Percentiles rank a stretch among this genome's conserved stretches.
Evolutionary conservation across 2,797 vertebrate genomes (phyloP).

Genomic region (Fistularia tabacaria): DNA sequence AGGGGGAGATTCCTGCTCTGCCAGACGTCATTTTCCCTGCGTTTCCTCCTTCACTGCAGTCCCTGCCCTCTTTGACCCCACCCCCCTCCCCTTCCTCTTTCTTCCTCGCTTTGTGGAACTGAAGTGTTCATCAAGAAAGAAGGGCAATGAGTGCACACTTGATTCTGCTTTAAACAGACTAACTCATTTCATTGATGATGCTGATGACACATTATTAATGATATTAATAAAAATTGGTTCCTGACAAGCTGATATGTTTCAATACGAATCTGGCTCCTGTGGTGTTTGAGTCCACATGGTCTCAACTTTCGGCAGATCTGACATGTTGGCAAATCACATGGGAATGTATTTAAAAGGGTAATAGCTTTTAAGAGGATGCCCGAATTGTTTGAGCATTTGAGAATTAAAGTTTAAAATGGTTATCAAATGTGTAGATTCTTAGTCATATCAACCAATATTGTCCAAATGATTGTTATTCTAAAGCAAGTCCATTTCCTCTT

Average conservation of each 20-base stretch:
- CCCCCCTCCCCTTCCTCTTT: conserved; percentile 44
- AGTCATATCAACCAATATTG: too few relatives aligned
- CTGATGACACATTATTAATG: conserved; percentile 78
- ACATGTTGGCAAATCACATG: neutral
- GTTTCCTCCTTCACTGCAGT: conserved; percentile 76
- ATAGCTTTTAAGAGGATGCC: too few relatives aligned
- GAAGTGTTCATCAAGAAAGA: conserved; percentile 81
- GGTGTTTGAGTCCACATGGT: conserved; percentile 27
- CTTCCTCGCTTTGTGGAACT: conserved; percentile 86
- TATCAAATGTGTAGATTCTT: too few relatives aligned
- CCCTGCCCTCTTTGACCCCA: conserved; percentile 46
- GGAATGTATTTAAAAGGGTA: too few relatives aligned
- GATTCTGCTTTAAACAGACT: conserved; percentile 79
- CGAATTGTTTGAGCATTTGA: too few relatives aligned
- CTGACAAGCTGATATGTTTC: conserved; percentile 76
- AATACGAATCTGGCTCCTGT: conserved; percentile 69
- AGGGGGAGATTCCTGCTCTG: conserved; percentile 74
- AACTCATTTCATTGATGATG: conserved; percentile 79
- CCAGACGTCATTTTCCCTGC: conserved; percentile 77
- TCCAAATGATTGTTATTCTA: too few relatives aligned
- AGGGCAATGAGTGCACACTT: conserved; percentile 78
- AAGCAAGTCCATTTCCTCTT: too few relatives aligned
- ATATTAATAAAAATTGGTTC: conserved; percentile 79
- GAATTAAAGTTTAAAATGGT: too few relatives aligned
- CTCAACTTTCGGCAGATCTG: neutral